Percentiles rank a stretch among this genome's conserved stretches.
Conservation (phyloP, 2,797 vertebrate genomes). For the Hybognathus amarus region DNA sequence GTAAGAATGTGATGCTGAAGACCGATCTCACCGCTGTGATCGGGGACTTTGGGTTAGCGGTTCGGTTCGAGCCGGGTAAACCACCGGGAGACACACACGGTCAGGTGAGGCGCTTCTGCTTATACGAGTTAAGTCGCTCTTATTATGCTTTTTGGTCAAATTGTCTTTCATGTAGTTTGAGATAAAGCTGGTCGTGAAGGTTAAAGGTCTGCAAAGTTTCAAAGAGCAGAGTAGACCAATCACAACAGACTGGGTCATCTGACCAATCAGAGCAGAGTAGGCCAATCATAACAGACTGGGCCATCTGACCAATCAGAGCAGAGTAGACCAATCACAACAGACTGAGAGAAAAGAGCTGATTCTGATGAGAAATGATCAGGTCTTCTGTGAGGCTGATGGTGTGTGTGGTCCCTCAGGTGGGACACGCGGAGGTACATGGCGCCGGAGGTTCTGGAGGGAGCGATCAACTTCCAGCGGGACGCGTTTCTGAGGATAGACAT, state of each 20-base stretch:
- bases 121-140: too few species aligned
- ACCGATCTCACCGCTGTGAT: conserved; percentile 87
- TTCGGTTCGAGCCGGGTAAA: conserved; percentile 91
- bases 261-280: too few species aligned
- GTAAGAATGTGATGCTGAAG: conserved; percentile 93
- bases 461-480: conserved; percentile 96
- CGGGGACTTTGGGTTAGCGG: conserved; percentile 92
- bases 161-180: too few species aligned
- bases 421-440: conserved; percentile 96
- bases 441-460: conserved; percentile 93
- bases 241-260: too few species aligned
- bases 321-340: too few species aligned
- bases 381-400: background rate
- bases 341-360: background rate
- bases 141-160: too few species aligned
- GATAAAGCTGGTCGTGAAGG: too few species aligned
- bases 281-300: too few species aligned
- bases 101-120: conserved; percentile 76
- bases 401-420: conserved; percentile 78
- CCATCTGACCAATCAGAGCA: too few species aligned
- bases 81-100: conserved; percentile 95
- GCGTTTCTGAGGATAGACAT: conserved; percentile 96
- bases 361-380: background rate
- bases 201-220: too few species aligned
- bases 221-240: too few species aligned